Evolutionary conservation across 2,797 vertebrate species (phyloP), one percentile per base, ranked within the genome.

Genomic region (Poeciliopsis infans): DNA sequence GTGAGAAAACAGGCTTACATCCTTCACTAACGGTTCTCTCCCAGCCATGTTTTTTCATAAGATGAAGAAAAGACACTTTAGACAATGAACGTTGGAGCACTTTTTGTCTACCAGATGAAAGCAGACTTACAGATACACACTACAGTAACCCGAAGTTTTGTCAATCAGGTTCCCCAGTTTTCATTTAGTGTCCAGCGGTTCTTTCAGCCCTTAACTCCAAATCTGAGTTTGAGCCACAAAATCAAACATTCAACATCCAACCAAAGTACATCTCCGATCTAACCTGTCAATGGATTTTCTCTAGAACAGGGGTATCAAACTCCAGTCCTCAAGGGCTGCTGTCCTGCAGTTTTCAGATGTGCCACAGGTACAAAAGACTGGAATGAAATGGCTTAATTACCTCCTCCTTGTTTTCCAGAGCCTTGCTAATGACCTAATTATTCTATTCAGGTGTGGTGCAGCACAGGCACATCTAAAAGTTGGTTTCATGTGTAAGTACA

Each of bases 1-100:
- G 93, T 94, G 72, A 83, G 77, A 39, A 39, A 46, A 55, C 25
- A 2, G 53, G n/a, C 10, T 55, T 4, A n/a, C 39, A 28, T 46
- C 41, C 12, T 70, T 25, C 18, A 15, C 25, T 45, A 28, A 7
- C 28, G 13, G 5, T 16, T 61, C 13, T 61, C 2, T 61, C 13
- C 28, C 12, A 61, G 10, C 12, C 28, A 2, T 31, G 57, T 15
- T 59, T 59, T 28, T 59, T 0, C 55, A 59, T 28, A 28, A 11
- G 4, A 31, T 28, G 11, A 28, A 15, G 12, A 16, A 59, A 15
- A 59, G 1, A 28, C n/a, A 31, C 55, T 33, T 61, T n/a, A 61
- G 59, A 7, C 2, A 13, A 59, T 6, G 57, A 12, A 5, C 7
- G 13, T 64, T 64, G 4, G 5, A 64, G 31, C 55, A 57, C 59